Conservation (phyloP, 2,113 vertebrate species). For the Carassius auratus region DNA sequence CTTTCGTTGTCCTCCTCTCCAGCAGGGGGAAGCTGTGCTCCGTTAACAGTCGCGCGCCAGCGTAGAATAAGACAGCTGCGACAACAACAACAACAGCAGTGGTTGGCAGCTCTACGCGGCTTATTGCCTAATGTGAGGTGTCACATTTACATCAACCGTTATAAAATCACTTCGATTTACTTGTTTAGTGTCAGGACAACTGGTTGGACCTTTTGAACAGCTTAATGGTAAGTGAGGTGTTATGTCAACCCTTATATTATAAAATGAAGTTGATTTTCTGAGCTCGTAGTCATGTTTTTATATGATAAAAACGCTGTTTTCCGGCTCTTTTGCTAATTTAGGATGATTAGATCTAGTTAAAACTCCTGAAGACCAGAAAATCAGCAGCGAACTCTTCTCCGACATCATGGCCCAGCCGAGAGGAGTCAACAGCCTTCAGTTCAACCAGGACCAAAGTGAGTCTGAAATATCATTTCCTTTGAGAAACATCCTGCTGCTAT, state of each 20-base stretch:
- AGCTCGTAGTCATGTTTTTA: neutral
- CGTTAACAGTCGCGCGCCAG: too few relatives aligned
- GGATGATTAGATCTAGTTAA: neutral
- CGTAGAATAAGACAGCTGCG: neutral
- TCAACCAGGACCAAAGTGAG: slow-evolving; percentile 92
- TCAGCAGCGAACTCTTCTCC: neutral
- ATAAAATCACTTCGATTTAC: neutral
- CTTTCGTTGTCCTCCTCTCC: neutral
- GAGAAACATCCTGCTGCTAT: neutral
- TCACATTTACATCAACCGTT: neutral
- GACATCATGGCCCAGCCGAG: slow-evolving; percentile 83
- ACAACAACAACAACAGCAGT: slow-evolving; percentile 30
- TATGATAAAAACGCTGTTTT: neutral
- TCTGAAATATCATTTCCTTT: neutral
- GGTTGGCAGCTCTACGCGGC: neutral
- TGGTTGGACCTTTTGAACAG: neutral
- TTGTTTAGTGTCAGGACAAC: neutral
- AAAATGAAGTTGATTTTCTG: neutral
- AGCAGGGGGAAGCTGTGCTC: neutral
- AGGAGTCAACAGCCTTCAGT: slow-evolving; percentile 89
- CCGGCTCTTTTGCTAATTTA: neutral
- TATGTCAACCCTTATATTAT: neutral
- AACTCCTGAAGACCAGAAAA: neutral
- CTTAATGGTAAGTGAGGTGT: neutral
- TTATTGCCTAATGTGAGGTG: slow-evolving; percentile 15